A percentile compares a stretch with the other conserved stretches of the same genome.
phyloP scores from a whole-genome alignment of 2,113 vertebrate species.

The Calidris pygmaea region DNA sequence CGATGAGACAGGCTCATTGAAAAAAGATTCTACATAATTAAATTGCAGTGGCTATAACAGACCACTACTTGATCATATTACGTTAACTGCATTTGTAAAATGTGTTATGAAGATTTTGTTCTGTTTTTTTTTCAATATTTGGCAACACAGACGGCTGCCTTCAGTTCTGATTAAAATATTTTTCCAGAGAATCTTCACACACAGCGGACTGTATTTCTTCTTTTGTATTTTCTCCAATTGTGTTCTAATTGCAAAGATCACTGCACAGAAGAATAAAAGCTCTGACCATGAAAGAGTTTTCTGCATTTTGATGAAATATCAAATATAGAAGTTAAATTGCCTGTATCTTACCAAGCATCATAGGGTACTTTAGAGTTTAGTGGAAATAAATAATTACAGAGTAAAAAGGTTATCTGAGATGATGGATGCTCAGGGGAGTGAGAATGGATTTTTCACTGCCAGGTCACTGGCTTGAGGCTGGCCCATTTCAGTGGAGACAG shows the following conservation, averaged over 20 bases:
- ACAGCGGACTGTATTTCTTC: neutral
- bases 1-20: neutral
- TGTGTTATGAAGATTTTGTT: neutral
- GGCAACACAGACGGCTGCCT: neutral
- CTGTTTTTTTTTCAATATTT: neutral
- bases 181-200: neutral
- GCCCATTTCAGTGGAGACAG: neutral
- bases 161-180: neutral
- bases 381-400: slow-evolving; percentile 9
- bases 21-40: neutral
- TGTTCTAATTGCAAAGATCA: neutral
- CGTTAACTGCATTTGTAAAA: slow-evolving; percentile 1
- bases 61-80: neutral
- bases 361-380: neutral
- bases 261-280: neutral
- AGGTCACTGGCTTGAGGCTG: neutral
- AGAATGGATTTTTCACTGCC: neutral
- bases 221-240: neutral
- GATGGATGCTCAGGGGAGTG: neutral
- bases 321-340: slow-evolving; percentile 41
- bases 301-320: slow-evolving; percentile 47
- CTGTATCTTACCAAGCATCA: slow-evolving; percentile 8
- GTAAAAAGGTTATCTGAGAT: neutral
- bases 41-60: neutral
- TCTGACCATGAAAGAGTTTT: neutral